Conservation (phyloP, 2,113 vertebrate species). For the Hemicordylus capensis region DNA sequence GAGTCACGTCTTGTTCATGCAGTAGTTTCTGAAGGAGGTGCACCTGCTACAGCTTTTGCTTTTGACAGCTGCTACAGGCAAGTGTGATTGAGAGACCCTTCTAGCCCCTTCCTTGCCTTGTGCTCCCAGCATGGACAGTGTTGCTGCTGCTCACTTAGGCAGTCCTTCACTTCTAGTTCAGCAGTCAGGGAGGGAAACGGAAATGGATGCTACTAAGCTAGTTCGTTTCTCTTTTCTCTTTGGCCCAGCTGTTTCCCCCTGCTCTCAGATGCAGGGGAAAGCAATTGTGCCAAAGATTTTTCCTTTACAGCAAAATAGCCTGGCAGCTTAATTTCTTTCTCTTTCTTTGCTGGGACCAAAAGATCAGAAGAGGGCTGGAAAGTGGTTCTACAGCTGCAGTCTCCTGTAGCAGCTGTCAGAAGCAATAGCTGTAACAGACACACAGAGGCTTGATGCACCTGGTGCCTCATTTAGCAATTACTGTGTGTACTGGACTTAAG, state of each 20-base stretch:
- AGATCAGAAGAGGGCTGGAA: neutral
- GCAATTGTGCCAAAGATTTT: neutral
- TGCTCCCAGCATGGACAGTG: neutral
- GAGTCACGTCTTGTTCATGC: neutral
- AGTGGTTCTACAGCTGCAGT: neutral
- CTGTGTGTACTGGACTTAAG: neutral
- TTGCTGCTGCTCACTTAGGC: neutral
- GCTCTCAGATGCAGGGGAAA: neutral
- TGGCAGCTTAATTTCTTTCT: neutral
- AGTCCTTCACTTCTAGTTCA: neutral
- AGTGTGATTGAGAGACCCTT: neutral
- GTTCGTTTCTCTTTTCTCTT: neutral
- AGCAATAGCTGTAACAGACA: neutral
- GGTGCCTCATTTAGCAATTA: neutral
- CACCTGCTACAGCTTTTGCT: neutral
- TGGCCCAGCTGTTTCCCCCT: neutral
- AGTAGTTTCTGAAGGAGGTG: neutral
- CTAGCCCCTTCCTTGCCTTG: neutral
- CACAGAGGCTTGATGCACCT: neutral
- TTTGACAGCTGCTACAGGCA: neutral
- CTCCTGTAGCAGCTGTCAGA: neutral
- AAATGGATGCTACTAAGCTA: neutral
- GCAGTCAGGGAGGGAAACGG: neutral
- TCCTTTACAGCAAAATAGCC: neutral
- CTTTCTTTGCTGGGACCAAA: neutral